A percentile compares a stretch with the other conserved stretches of the same genome.
Evolutionary conservation across 2,113 vertebrate genomes (phyloP).

Genomic region (Takifugu bimaculatus): DNA sequence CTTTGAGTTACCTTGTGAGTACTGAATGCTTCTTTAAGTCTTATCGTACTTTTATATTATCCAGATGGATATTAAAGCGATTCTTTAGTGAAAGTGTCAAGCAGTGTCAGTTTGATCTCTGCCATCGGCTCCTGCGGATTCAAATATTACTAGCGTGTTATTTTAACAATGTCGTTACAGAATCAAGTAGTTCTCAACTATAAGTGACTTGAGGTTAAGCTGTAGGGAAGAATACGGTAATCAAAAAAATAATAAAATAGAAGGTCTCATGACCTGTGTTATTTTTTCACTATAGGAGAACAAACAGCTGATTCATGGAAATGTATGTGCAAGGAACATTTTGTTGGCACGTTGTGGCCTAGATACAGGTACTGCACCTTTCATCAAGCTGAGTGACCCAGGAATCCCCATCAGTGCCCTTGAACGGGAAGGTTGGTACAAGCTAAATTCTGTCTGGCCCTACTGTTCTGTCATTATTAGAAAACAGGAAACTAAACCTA

Average conservation of each 20-base stretch:
- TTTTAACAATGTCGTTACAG: not conserved
- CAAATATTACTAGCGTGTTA: no score
- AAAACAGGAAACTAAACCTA: slow-evolving; percentile 51
- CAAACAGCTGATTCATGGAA: slow-evolving; percentile 86
- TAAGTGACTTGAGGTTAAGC: not conserved
- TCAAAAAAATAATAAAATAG: slow-evolving; percentile 3
- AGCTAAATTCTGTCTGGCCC: slow-evolving; percentile 6
- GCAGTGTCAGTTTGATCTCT: not conserved
- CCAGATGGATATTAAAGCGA: not conserved
- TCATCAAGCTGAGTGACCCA: slow-evolving; percentile 91
- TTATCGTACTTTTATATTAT: not conserved
- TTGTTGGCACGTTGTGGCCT: slow-evolving; percentile 84
- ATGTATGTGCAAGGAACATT: slow-evolving; percentile 91
- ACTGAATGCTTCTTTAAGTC: not conserved
- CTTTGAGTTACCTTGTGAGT: slow-evolving; percentile 89
- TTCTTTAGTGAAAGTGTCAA: not conserved
- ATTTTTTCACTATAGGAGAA: slow-evolving; percentile 76
- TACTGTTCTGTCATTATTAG: slow-evolving; percentile 24
- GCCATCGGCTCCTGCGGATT: not conserved
- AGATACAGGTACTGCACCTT: slow-evolving; percentile 75
- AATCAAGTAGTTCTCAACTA: not conserved
- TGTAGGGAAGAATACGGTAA: not conserved
- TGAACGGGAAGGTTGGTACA: slow-evolving; percentile 78
- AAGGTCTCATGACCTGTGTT: not conserved
- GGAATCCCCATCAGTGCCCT: slow-evolving; percentile 82